Evolutionary conservation across 1,140 invertebrate species (phyloP), one percentile per base, ranked within the genome.

Genomic region (Tetragnatha versicolor): DNA sequence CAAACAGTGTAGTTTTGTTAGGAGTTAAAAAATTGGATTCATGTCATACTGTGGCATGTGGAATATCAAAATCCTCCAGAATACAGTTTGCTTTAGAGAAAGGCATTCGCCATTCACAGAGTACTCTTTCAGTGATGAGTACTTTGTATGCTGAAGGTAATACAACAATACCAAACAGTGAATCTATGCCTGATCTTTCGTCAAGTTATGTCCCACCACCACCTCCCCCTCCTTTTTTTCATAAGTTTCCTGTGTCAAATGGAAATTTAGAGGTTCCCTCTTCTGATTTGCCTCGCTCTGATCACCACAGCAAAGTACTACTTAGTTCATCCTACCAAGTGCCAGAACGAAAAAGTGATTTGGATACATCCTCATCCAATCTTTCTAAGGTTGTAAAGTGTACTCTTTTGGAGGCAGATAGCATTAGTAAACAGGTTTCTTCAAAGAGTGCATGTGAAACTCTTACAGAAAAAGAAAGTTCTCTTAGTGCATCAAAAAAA

Each of bases 21-120:
- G 84, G 83, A 70, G 85, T 84, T 82, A 87, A 85, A 84, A 85
- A 88, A 76, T 82, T 90, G 78, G 89, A 89, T 79, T 25, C 81
- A 73, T 27, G 81, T 69, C 73, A 72, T 27, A 73, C 33, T 81
- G 84, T 66, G 82, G 84, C 80, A 84, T 83, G 82, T 83, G 80
- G 79, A 9, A 75, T 81, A 42, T 84, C 73, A 22, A 79, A 79
- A 60, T 37, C 70, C 37, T 45, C 68, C 14, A 79, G 63, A 79
- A 45, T 68, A 25, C 51, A 55, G 14, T 55, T 80, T 70, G 53
- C 70, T 35, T 60, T 80, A 12, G 68, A 77, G 63, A 81, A 77
- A 58, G 81, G 82, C 55, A 84, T 90, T 81, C 84, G 89, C 73
- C 89, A 90, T 84, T 90, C 89, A 55, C 86, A 89, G 83, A 90